Conservation (phyloP, 2,797 vertebrate species). For the Chromis chromis region DNA sequence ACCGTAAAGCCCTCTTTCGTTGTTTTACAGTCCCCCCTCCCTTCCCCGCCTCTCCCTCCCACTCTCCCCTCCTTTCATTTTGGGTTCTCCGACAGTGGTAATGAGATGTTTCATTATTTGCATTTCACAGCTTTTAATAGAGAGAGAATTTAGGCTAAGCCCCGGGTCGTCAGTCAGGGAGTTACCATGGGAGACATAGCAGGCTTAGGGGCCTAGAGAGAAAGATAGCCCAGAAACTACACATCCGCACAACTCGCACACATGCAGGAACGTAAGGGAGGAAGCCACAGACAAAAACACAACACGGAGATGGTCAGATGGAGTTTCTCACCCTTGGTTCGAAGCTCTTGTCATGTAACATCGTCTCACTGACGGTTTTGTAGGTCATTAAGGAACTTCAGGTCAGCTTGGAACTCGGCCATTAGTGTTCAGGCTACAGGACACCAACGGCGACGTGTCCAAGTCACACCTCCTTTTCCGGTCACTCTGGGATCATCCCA, state of each 20-base stretch:
- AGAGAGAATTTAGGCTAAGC: slow-evolving; percentile 89
- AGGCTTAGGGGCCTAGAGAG: slow-evolving; percentile 81
- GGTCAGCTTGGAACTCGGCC: slow-evolving; percentile 18
- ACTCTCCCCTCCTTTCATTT: slow-evolving; percentile 68
- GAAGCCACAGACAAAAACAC: slow-evolving; percentile 15
- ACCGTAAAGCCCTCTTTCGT: slow-evolving; percentile 34
- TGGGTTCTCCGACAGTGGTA: slow-evolving; percentile 83
- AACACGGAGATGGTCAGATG: slow-evolving; percentile 18
- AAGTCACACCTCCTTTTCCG: slow-evolving; percentile 34
- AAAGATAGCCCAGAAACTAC: slow-evolving; percentile 81
- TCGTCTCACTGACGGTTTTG: slow-evolving; percentile 11
- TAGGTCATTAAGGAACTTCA: slow-evolving; percentile 17
- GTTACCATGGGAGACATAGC: slow-evolving; percentile 83
- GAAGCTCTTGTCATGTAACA: not conserved
- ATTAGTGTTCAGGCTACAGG: slow-evolving; percentile 10
- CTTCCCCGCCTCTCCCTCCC: slow-evolving; percentile 23
- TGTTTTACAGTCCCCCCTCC: slow-evolving; percentile 44
- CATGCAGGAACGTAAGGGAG: slow-evolving; percentile 28
- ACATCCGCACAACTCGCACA: slow-evolving; percentile 25
- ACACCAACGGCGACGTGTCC: slow-evolving; percentile 15
- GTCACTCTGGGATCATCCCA: slow-evolving; percentile 67
- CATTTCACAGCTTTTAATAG: slow-evolving; percentile 89
- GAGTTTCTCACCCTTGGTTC: not conserved
- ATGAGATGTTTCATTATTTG: slow-evolving; percentile 90
- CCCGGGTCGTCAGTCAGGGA: slow-evolving; percentile 85